Evolutionary conservation across 2,797 vertebrate genomes (phyloP), one percentile per base, ranked within the genome.

Genomic region (Falco biarmicus): DNA sequence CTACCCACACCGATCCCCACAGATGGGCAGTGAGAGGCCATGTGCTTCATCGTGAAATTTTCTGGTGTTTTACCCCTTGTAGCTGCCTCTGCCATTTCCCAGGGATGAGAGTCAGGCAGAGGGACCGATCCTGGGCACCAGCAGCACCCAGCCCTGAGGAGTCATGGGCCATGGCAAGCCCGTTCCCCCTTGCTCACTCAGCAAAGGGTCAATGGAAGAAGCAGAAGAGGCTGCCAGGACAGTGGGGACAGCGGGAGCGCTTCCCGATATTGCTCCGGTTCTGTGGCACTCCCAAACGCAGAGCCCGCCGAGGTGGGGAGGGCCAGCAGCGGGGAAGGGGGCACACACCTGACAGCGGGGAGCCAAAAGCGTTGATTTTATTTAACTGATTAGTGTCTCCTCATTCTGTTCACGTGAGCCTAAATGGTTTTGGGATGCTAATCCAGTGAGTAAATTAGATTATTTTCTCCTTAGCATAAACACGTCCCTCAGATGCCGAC

Each of bases 371-470:
- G 4, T 63, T 95, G 75, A 75, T 90, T 95, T 89, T 87, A 81
- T 95, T 96, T 92, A 82, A 76, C 89, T 95, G 93, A 96, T 97
- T 87, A 95, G 63, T 7, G 18, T 39, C 61, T 87, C 90, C 47
- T 50, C 83, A 79, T 95, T 93, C 95, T 68, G 47, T 65, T 95
- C 97, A 93, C 78, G 3, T n/a, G 95, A 88, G 59, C 76, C 91
- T 88, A 82, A 94, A 91, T 60, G 93, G 96, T 94, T 96, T 88
- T 19, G 89, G 68, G 96, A 94, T 94, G 90, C 96, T 94, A 96
- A 97, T 96, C 96, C 48, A 0, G 84, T 61, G 74, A 87, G 76
- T 89, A 95, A 97, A 97, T 97, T 88, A 87, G 95, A 95, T 96
- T 76, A 95, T 87, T 96, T 84, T 75, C 71, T 96, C 92, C 92